phyloP scores from a whole-genome alignment of 2,888 invertebrate species.

The Trilocha varians region DNA sequence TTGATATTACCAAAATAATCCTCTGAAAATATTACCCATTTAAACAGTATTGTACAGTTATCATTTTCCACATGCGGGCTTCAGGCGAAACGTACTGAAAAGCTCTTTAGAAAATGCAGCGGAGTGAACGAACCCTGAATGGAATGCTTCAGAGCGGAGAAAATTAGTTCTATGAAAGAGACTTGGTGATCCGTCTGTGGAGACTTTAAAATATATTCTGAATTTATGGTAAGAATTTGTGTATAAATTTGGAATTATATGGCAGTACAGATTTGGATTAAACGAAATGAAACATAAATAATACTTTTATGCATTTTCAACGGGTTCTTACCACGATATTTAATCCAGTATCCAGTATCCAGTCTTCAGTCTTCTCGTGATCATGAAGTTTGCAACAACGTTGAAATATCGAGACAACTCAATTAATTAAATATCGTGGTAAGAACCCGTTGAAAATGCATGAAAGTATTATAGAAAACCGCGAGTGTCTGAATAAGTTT shows the following conservation, averaged over 20 bases:
- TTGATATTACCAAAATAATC: too few species aligned
- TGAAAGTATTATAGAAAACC: too few species aligned
- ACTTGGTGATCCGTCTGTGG: neutral
- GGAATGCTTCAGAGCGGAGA: neutral
- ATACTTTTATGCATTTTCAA: too few species aligned
- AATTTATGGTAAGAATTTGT: neutral
- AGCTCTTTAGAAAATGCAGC: neutral
- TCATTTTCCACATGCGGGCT: neutral
- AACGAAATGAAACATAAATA: neutral
- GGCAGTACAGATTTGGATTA: neutral
- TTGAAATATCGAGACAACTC: too few species aligned
- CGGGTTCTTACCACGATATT: too few species aligned
- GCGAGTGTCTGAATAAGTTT: too few species aligned
- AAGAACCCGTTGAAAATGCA: too few species aligned
- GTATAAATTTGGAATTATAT: too few species aligned
- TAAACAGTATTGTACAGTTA: neutral
- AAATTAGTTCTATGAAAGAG: neutral
- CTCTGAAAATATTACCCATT: neutral
- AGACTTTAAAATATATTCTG: neutral
- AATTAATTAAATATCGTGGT: too few species aligned
- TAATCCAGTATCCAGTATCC: too few species aligned
- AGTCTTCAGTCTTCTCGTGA: too few species aligned
- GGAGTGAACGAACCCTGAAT: neutral
- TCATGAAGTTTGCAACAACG: too few species aligned
- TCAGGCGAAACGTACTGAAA: neutral